Evolutionary conservation across 1,140 invertebrate genomes (phyloP).

Genomic region (Aethina tumida): DNA sequence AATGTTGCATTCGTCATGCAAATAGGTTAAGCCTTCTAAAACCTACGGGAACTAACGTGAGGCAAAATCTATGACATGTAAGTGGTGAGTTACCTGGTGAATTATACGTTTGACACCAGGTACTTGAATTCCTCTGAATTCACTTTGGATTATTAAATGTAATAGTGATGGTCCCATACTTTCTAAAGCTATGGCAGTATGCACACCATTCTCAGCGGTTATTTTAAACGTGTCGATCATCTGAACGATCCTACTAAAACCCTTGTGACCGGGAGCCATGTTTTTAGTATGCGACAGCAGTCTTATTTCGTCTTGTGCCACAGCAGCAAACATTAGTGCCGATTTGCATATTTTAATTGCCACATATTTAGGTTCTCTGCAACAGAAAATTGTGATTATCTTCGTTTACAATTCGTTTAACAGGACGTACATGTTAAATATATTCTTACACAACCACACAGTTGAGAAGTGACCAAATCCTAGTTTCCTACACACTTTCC

Average conservation of each 20-base stretch:
- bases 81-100: constrained; percentile 59
- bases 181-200: constrained; percentile 98
- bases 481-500: constrained; percentile 90
- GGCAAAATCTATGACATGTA: background rate
- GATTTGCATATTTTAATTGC: constrained; percentile 98
- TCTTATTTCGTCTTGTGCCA: constrained; percentile 97
- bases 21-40: constrained; percentile 88
- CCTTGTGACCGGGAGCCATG: constrained; percentile 76
- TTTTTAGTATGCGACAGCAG: constrained; percentile 86
- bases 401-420: background rate
- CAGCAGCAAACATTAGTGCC: constrained; percentile 92
- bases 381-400: constrained; percentile 11
- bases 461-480: constrained; percentile 98
- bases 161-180: constrained; percentile 94
- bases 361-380: constrained; percentile 68
- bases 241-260: constrained; percentile 90
- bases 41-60: constrained; percentile 41
- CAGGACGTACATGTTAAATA: constrained; percentile 47
- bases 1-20: constrained; percentile 94
- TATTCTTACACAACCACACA: constrained; percentile 94
- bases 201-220: constrained; percentile 87
- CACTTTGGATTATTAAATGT: constrained; percentile 94
- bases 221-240: constrained; percentile 96
- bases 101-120: constrained; percentile 92
- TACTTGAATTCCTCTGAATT: constrained; percentile 93